phyloP scores from a whole-genome alignment of 2,888 invertebrate species.

The Ernsta delagoae region DNA sequence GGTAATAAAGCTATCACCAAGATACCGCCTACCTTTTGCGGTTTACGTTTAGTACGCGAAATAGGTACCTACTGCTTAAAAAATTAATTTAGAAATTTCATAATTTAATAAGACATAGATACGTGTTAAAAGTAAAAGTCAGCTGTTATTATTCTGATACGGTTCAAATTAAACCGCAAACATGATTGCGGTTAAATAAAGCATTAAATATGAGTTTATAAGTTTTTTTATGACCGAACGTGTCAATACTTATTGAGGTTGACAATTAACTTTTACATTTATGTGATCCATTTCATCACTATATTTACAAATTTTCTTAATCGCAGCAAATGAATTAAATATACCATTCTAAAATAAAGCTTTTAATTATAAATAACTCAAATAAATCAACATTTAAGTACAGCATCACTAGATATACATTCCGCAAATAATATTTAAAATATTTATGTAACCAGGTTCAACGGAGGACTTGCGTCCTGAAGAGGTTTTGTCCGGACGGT shows the following conservation, averaged over 20 bases:
- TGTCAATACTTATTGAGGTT: conserved; percentile 1
- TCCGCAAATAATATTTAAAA: not conserved
- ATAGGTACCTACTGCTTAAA: no score
- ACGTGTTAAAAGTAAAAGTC: no score
- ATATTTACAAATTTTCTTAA: not conserved
- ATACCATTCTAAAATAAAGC: not conserved
- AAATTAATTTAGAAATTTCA: no score
- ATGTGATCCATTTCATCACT: not conserved
- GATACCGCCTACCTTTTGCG: no score
- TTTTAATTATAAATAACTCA: no score
- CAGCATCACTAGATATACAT: no score
- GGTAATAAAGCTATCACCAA: no score
- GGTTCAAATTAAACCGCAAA: conserved; percentile 26
- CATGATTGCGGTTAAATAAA: conserved; percentile 29
- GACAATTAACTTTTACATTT: not conserved
- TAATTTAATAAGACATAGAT: no score
- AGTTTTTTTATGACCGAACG: not conserved
- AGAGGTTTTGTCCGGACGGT: conserved; percentile 85
- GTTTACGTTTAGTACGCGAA: no score
- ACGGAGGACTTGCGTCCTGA: conserved; percentile 75
- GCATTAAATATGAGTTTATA: conserved; percentile 31
- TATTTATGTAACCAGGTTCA: conserved; percentile 59
- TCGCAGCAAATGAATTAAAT: not conserved
- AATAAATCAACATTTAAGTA: no score
- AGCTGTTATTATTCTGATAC: conserved; percentile 2